A percentile compares a stretch with the other conserved stretches of the same genome.
Conservation (phyloP, 1,140 invertebrate species). For the Ooceraea biroi region DNA sequence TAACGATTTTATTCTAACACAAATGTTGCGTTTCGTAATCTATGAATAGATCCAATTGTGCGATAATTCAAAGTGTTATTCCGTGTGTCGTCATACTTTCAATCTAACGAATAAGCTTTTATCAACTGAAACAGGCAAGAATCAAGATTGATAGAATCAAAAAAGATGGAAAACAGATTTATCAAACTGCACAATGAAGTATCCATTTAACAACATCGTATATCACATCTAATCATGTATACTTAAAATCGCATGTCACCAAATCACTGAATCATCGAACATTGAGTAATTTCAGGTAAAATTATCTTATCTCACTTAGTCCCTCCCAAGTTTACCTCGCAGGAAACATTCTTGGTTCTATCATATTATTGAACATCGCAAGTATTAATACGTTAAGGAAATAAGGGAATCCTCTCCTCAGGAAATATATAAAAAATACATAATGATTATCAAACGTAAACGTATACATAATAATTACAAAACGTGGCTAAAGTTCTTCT, state of each 20-base stretch:
- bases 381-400: not conserved
- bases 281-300: not conserved
- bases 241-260: not conserved
- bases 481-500: not conserved
- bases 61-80: not conserved
- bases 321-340: not conserved
- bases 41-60: not conserved
- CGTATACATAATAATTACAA: no score
- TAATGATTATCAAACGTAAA: not conserved
- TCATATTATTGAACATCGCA: not conserved
- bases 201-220: not conserved
- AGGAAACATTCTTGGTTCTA: not conserved
- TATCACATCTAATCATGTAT: not conserved
- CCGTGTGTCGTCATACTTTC: no score
- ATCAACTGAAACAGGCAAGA: no score
- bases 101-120: no score
- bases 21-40: conserved; percentile 8
- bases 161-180: not conserved
- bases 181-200: not conserved
- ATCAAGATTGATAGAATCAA: not conserved
- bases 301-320: conserved; percentile 6
- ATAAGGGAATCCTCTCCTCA: not conserved
- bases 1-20: not conserved
- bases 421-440: not conserved
- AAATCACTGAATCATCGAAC: not conserved